Evolutionary conservation across 2,888 invertebrate species (phyloP).

Genomic region (Phengaris arion): DNA sequence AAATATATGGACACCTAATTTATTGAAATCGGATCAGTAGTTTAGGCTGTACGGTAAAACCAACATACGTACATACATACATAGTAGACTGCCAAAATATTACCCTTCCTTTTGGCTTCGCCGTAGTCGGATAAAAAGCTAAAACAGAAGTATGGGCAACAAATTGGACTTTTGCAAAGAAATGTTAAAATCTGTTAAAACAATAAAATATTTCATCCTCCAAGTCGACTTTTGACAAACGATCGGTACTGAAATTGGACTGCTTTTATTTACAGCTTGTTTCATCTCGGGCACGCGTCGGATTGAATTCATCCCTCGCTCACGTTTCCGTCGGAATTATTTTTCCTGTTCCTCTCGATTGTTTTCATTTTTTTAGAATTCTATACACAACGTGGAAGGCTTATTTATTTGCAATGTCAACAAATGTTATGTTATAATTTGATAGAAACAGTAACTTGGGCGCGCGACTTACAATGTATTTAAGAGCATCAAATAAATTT

Average conservation of each 20-base stretch:
- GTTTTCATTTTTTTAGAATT: neutral
- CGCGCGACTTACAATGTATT: no score
- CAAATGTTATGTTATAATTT: neutral
- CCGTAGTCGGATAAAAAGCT: no score
- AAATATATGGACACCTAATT: no score
- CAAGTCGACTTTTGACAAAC: slow-evolving; percentile 17
- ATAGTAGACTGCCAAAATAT: no score
- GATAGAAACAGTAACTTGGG: neutral
- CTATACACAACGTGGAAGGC: neutral
- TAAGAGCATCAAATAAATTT: no score
- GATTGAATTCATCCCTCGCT: slow-evolving; percentile 16
- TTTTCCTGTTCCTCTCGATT: slow-evolving; percentile 20
- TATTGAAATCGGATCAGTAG: no score
- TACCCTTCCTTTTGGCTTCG: no score
- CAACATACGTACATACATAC: no score
- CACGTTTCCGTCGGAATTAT: slow-evolving; percentile 22
- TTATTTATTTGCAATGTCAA: neutral
- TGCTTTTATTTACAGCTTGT: slow-evolving; percentile 30
- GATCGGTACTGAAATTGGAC: slow-evolving; percentile 22
- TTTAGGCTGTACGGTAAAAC: no score
- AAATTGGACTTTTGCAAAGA: neutral
- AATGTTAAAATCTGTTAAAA: neutral
- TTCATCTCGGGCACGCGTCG: slow-evolving; percentile 13
- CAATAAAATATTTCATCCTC: slow-evolving; percentile 7
- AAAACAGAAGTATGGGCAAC: no score